These are phyloP conservation scores for Smittia aterrima DNA, from an alignment of 2,888 invertebrate genomes.

Conservation along the genomic window DNA sequence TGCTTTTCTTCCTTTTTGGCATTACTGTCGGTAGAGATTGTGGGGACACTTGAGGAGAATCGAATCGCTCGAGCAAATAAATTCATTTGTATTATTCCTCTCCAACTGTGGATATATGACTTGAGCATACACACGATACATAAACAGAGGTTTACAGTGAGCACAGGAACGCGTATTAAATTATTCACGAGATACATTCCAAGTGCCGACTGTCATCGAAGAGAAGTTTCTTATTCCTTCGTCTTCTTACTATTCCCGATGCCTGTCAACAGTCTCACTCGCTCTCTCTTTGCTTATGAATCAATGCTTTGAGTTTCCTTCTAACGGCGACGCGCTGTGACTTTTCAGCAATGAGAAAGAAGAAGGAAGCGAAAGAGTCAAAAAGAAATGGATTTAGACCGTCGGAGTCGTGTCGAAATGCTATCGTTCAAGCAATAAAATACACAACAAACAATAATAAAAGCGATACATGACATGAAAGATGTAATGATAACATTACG, in stretches of 20 bases:
- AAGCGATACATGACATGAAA: constrained; percentile 41
- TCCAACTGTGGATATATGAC: constrained; percentile 39
- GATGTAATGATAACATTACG: constrained; percentile 37
- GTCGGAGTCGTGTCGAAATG: neutral
- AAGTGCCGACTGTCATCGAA: constrained; percentile 15
- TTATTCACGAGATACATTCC: constrained; percentile 36
- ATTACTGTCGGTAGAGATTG: neutral
- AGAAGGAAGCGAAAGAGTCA: constrained; percentile 26
- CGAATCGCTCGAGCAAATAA: constrained; percentile 18
- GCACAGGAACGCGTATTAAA: constrained; percentile 21
- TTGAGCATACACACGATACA: constrained; percentile 34
- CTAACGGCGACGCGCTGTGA: neutral
- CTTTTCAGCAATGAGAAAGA: neutral
- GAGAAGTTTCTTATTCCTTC: neutral
- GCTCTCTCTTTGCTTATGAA: constrained; percentile 16
- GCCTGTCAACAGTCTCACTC: neutral
- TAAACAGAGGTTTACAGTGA: neutral
- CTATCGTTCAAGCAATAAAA: constrained; percentile 35
- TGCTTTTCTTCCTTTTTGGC: neutral
- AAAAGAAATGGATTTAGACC: neutral
- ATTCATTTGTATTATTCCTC: constrained; percentile 36
- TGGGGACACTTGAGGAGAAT: neutral
- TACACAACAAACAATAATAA: constrained; percentile 39
- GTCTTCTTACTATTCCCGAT: neutral
- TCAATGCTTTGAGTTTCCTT: constrained; percentile 13